Evolutionary conservation across 2,113 vertebrate species (phyloP).

Genomic region (Papio anubis): DNA sequence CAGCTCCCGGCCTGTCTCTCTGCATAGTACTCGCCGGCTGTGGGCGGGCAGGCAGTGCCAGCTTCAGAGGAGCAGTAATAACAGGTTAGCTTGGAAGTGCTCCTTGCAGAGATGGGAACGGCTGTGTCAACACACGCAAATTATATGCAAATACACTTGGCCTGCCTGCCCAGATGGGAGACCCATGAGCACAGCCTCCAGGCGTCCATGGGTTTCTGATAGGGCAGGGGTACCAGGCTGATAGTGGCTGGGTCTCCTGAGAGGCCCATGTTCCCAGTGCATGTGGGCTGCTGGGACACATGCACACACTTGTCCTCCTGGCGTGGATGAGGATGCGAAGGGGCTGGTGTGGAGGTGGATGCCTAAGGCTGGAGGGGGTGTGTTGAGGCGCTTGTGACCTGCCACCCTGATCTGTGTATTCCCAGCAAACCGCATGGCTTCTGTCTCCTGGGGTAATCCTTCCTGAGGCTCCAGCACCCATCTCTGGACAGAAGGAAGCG

Average conservation of each 20-base stretch:
- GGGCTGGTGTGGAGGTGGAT: slow-evolving; percentile 39
- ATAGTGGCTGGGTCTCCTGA: rapidly evolving
- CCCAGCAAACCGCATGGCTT: neutral
- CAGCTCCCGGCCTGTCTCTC: neutral
- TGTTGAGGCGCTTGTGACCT: neutral
- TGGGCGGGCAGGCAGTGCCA: neutral
- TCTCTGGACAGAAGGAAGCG: neutral
- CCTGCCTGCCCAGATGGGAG: neutral
- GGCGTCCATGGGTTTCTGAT: rapidly evolving
- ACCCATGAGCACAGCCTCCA: neutral
- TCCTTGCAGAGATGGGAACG: neutral
- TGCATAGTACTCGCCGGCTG: neutral
- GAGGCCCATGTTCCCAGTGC: rapidly evolving
- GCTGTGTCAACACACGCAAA: slow-evolving; percentile 57
- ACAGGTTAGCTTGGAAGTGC: slow-evolving; percentile 58
- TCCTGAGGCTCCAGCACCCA: rapidly evolving
- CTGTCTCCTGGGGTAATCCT: neutral
- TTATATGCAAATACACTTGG: slow-evolving; percentile 53
- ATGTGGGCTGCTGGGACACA: neutral
- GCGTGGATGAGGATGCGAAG: neutral
- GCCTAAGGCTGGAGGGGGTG: neutral
- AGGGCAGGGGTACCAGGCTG: neutral
- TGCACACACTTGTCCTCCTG: neutral
- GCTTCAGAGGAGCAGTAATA: neutral
- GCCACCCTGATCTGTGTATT: neutral